Conservation (phyloP, 2,888 invertebrate genomes). For the Trissolcus japonicus region DNA sequence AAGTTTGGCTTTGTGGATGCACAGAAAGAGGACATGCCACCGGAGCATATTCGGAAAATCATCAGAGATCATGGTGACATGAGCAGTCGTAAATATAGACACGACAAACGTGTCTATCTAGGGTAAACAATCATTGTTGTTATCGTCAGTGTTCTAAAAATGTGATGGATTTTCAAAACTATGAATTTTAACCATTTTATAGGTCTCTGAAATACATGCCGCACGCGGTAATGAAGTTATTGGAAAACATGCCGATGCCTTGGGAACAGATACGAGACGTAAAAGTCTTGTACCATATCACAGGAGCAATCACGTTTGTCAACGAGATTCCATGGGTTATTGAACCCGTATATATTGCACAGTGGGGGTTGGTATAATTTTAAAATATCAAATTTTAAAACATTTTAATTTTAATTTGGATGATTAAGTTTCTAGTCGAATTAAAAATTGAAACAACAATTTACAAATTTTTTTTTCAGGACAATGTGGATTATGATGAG, state of each 20-base stretch:
- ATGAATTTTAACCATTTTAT: constrained; percentile 55
- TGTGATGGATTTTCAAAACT: no score
- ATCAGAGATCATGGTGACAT: constrained; percentile 99
- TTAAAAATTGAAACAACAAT: no score
- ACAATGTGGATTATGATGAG: constrained; percentile 99
- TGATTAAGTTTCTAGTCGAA: not conserved
- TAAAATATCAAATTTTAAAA: constrained; percentile 9
- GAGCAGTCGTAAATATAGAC: constrained; percentile 98
- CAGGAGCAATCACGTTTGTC: constrained; percentile 99
- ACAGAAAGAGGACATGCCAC: constrained; percentile 99
- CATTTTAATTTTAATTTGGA: constrained; percentile 2
- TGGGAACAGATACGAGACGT: constrained; percentile 99
- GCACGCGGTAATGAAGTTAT: constrained; percentile 97
- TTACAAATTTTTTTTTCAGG: constrained; percentile 73
- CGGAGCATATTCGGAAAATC: constrained; percentile 99
- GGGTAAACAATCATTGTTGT: constrained; percentile 76
- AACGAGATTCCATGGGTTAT: constrained; percentile 99
- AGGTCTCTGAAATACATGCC: constrained; percentile 99
- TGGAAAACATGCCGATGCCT: constrained; percentile 99
- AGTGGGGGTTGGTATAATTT: constrained; percentile 89
- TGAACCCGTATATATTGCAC: constrained; percentile 99
- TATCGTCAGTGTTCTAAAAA: no score
- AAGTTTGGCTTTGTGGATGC: constrained; percentile 99
- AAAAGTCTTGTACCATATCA: constrained; percentile 98
- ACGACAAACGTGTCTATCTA: constrained; percentile 98